Conservation (phyloP, 2,797 vertebrate genomes). For the Pseudomugil tenellus region DNA sequence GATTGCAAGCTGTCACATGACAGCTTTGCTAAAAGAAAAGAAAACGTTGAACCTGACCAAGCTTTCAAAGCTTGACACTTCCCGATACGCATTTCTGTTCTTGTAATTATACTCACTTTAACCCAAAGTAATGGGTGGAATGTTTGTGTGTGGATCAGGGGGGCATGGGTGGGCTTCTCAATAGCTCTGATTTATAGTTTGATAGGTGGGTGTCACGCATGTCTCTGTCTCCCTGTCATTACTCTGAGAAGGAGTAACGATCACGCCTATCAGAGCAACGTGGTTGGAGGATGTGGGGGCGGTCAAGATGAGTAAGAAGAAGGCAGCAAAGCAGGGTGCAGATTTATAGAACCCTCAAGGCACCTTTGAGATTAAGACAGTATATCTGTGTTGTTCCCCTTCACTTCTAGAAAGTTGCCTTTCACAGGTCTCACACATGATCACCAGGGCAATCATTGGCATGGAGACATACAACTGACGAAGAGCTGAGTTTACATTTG, state of each 20-base stretch:
- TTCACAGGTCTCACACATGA: slow-evolving; percentile 34
- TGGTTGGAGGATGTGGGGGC: slow-evolving; percentile 16
- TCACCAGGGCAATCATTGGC: slow-evolving; percentile 55
- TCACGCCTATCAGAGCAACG: slow-evolving; percentile 35
- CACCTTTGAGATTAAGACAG: slow-evolving; percentile 41
- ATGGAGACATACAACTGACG: slow-evolving; percentile 47
- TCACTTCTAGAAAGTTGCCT: slow-evolving; percentile 24
- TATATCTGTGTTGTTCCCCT: slow-evolving; percentile 46
- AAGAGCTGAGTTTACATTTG: slow-evolving; percentile 54
- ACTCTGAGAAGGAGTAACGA: slow-evolving; percentile 53
- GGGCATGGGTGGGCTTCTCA: slow-evolving; percentile 54
- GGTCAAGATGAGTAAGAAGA: slow-evolving; percentile 39
- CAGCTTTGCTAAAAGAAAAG: not conserved
- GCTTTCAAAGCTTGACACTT: not conserved
- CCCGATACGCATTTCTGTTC: not conserved
- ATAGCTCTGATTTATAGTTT: slow-evolving; percentile 63
- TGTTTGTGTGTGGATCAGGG: slow-evolving; percentile 45
- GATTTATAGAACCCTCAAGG: slow-evolving; percentile 65
- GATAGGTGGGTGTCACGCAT: slow-evolving; percentile 59
- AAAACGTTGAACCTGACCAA: not conserved
- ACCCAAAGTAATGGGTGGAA: slow-evolving; percentile 39
- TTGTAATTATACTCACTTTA: slow-evolving; percentile 7
- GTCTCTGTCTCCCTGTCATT: slow-evolving; percentile 71
- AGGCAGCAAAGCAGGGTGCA: slow-evolving; percentile 15
- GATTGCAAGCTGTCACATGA: not conserved